Conservation (phyloP, 2,113 vertebrate genomes). For the Xiphophorus maculatus region DNA sequence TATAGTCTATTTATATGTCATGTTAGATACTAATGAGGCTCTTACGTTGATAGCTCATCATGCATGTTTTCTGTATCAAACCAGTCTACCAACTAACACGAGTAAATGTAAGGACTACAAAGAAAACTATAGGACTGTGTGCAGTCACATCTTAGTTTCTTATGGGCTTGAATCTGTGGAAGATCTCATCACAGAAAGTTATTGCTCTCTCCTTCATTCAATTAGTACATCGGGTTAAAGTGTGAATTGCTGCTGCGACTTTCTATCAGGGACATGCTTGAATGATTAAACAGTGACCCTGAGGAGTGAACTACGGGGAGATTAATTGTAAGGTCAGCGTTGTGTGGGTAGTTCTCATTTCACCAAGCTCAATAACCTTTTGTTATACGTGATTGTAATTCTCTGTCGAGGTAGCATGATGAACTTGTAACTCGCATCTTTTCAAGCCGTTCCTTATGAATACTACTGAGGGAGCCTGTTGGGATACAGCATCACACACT, state of each 20-base stretch:
- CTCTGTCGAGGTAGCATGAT: background rate
- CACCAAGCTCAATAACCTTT: background rate
- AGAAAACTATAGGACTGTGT: background rate
- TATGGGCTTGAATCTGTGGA: background rate
- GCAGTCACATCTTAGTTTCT: slow-evolving; percentile 1
- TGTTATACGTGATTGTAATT: background rate
- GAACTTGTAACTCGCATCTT: background rate
- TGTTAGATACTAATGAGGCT: slow-evolving; percentile 34
- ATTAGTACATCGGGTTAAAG: background rate
- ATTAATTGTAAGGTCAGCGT: background rate
- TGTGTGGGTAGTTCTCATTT: background rate
- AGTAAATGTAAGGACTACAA: slow-evolving; percentile 8
- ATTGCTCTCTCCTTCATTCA: background rate
- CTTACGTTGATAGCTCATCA: slow-evolving; percentile 33
- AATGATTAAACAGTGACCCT: background rate
- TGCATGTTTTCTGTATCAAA: slow-evolving; percentile 9
- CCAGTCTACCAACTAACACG: slow-evolving; percentile 18
- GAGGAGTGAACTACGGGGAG: background rate
- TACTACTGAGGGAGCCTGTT: background rate
- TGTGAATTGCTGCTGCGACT: slow-evolving; percentile 9
- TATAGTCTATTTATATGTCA: slow-evolving; percentile 46
- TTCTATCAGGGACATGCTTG: background rate
- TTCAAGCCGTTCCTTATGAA: background rate
- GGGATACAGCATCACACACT: background rate
- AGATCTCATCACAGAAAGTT: background rate